Evolutionary conservation across 2,113 vertebrate species (phyloP).

Genomic region (Acrocephalus kingi): DNA sequence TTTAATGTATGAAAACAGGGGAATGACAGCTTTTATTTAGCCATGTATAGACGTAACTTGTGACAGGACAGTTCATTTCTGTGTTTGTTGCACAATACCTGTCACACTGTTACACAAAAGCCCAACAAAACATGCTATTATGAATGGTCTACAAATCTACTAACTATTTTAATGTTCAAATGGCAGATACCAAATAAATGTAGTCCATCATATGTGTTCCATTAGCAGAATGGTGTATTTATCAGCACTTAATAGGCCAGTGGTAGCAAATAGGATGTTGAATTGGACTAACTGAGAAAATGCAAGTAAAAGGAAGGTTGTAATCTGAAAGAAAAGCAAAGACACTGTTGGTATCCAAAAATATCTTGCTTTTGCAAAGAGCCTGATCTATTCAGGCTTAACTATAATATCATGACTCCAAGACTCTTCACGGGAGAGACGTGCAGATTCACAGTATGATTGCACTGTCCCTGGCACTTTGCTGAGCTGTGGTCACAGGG

Average conservation of each 20-base stretch:
- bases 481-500: accelerated
- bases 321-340: not conserved
- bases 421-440: not conserved
- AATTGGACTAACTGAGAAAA: not conserved
- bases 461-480: accelerated
- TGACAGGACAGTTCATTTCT: conserved; percentile 12
- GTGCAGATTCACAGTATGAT: accelerated
- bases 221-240: not conserved
- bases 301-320: not conserved
- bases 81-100: not conserved
- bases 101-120: not conserved
- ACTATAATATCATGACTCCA: not conserved
- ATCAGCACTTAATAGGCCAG: not conserved
- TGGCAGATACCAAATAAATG: not conserved
- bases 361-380: not conserved
- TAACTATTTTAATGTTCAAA: not conserved
- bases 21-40: not conserved
- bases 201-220: not conserved
- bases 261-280: not conserved
- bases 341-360: not conserved
- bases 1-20: not conserved
- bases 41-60: not conserved
- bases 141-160: not conserved
- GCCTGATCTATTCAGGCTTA: not conserved
- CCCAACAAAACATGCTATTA: not conserved